Base-by-base conservation (phyloP, 2,113 vertebrate species). In the Ophthalmolycus amberensis region DNA sequence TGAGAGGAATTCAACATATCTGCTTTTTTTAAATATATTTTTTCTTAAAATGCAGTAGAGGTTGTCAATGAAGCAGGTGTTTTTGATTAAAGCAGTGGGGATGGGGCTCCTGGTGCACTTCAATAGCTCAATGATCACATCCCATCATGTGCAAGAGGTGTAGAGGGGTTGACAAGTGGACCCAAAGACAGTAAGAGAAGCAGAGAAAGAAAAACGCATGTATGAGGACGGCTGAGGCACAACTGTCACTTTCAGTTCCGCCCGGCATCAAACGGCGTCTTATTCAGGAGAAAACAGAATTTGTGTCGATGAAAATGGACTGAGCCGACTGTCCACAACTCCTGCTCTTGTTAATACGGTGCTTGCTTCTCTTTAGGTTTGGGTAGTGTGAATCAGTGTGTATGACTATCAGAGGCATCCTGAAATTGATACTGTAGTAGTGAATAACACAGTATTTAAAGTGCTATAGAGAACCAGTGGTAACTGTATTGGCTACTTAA, bases 1-100 rank as follows among this genome's bases (percentile, higher is more conserved):
- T 67, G 25, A 32, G 9, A 68, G 42, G 38, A 84, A 72, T 34
- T 79, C 56, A 40, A 75, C 48, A 74, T 71, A 15, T 1, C 38
- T 32, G 27, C 20, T 62, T 71, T 69, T 54, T 69, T 71, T 65
- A 25, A 59, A 68, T 82, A 76, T 78, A 69, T 75, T 32, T 75
- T 6, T 87, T 88, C 12, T 22, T 0, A 60, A 62, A 79, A 65
- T 70, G 84, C 70, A 78, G 71, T 14, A 8, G 73, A 62, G 66
- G 29, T 32, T 50, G 69, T 71, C 71, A 72, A 40, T 67, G 71
- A 87, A 65, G 70, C 73, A 85, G 81, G 69, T 85, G 78, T 70
- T 82, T 79, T 77, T 88, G 82, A 90, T 91, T 91, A 89, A 85
- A 84, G 77, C 65, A 54, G 70, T 29, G 22, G 59, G 52, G 34